These are phyloP conservation scores for Galerucella nymphaeae DNA, from an alignment of 2,888 invertebrate species.

Conservation along the genomic window DNA sequence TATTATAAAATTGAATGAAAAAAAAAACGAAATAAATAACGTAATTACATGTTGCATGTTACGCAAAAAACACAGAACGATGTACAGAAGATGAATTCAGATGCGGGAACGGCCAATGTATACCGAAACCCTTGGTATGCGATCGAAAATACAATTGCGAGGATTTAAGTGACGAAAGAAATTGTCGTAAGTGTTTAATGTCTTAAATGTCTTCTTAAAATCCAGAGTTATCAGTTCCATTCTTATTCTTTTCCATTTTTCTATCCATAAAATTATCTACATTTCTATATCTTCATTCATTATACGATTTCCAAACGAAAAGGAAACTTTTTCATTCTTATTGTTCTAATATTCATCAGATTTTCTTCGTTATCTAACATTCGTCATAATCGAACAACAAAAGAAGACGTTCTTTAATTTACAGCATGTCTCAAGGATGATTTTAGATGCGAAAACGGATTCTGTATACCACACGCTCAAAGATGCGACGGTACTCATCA, in stretches of 20 bases:
- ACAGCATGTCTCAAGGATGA: conserved; percentile 57
- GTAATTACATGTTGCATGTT: conserved; percentile 43
- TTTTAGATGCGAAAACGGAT: conserved; percentile 68
- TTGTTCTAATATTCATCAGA: conserved; percentile 43
- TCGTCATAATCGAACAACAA: conserved; percentile 7
- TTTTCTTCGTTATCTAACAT: conserved; percentile 36
- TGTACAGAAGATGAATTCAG: conserved; percentile 77
- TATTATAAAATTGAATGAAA: neutral
- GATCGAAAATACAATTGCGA: conserved; percentile 71
- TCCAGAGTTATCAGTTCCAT: neutral
- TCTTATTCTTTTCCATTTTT: neutral
- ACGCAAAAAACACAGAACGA: conserved; percentile 34
- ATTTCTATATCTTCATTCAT: neutral
- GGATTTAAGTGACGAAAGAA: conserved; percentile 68
- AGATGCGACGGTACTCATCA: conserved; percentile 71
- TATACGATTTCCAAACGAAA: neutral
- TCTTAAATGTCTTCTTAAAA: conserved; percentile 21
- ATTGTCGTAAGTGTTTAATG: conserved; percentile 63
- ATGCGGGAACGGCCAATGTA: conserved; percentile 71
- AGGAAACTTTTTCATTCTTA: conserved; percentile 3
- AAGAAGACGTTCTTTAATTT: conserved; percentile 47
- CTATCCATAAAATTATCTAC: neutral
- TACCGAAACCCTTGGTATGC: conserved; percentile 69
- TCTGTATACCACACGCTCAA: conserved; percentile 68
- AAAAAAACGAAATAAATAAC: conserved; percentile 7